phyloP scores from a whole-genome alignment of 2,113 vertebrate genomes.

The Agelaius tricolor region DNA sequence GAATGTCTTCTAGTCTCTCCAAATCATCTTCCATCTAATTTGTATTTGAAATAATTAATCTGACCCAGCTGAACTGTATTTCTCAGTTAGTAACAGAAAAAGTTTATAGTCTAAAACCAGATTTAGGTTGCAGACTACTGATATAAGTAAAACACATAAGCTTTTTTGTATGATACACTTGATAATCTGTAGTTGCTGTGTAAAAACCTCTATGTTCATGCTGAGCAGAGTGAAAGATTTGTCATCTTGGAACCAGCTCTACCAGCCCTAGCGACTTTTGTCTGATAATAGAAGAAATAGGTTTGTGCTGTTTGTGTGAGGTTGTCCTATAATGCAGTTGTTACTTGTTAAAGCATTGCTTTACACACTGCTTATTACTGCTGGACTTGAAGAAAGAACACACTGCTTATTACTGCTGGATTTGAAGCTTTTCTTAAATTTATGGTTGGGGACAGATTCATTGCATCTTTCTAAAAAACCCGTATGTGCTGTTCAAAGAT shows the following conservation, averaged over 20 bases:
- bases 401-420: neutral
- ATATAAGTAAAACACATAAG: neutral
- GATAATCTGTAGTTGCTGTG: neutral
- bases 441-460: neutral
- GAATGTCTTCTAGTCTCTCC: neutral
- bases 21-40: neutral
- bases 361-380: no score
- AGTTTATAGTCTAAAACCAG: neutral
- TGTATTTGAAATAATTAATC: neutral
- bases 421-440: neutral
- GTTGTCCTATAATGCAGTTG: accelerated
- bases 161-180: neutral
- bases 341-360: neutral
- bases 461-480: neutral
- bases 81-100: neutral
- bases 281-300: neutral
- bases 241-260: neutral
- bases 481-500: neutral
- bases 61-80: neutral
- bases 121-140: neutral
- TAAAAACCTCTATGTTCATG: neutral
- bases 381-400: neutral
- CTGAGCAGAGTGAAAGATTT: neutral
- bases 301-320: neutral
- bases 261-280: neutral